These are phyloP conservation scores for Platypus cylindrus DNA, from an alignment of 2,888 invertebrate genomes.

Conservation along the genomic window DNA sequence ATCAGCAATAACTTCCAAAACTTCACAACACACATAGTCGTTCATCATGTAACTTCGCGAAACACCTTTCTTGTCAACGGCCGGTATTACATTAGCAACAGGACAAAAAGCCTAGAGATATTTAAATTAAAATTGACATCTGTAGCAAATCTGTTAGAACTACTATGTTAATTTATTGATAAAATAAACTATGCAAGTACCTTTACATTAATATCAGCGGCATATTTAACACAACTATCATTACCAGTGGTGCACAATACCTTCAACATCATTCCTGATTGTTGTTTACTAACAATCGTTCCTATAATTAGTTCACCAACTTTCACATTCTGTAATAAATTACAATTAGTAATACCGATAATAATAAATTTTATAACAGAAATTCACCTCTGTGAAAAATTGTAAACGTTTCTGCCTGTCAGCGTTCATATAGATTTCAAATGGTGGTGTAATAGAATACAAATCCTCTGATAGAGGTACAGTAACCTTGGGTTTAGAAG, in stretches of 20 bases:
- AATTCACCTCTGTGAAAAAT: conserved; percentile 68
- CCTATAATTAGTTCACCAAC: conserved; percentile 72
- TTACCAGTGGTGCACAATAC: conserved; percentile 72
- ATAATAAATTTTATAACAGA: background rate
- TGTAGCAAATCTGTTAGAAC: too few species aligned
- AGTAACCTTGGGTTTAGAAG: conserved; percentile 27
- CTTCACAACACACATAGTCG: conserved; percentile 80
- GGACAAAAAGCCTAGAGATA: conserved; percentile 53
- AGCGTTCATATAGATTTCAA: conserved; percentile 71
- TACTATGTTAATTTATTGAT: background rate
- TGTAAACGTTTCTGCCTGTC: conserved; percentile 65
- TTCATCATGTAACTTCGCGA: conserved; percentile 66
- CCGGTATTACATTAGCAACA: conserved; percentile 58
- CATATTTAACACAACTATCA: conserved; percentile 65
- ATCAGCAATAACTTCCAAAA: conserved; percentile 74
- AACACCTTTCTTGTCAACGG: conserved; percentile 66
- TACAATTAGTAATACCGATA: background rate
- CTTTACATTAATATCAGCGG: conserved; percentile 79
- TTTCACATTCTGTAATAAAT: conserved; percentile 44
- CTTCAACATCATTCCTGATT: conserved; percentile 63
- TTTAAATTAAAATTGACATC: too few species aligned
- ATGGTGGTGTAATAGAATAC: conserved; percentile 74
- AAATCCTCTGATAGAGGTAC: conserved; percentile 45
- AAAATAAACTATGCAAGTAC: conserved; percentile 42
- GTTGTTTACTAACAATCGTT: conserved; percentile 61